phyloP scores from a whole-genome alignment of 2,797 vertebrate genomes.

The Eospalax fontanierii region DNA sequence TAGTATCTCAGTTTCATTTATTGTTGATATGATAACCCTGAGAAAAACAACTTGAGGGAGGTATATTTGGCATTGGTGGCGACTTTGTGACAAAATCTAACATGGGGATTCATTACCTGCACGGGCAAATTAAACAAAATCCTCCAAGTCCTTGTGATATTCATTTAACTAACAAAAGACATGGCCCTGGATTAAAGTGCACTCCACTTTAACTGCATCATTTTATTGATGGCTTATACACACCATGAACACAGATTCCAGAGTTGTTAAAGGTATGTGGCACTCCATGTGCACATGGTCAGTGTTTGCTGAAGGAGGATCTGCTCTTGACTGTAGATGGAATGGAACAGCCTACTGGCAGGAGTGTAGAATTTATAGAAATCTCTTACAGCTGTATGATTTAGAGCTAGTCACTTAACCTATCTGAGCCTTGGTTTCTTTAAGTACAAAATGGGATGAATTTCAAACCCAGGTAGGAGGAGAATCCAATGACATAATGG shows the following conservation, averaged over 20 bases:
- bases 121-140: not conserved
- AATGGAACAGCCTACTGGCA: fast-evolving
- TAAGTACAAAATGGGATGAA: not conserved
- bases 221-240: not conserved
- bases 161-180: slow-evolving; percentile 35
- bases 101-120: not conserved
- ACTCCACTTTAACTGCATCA: not conserved
- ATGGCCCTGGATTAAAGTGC: not conserved
- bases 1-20: not conserved
- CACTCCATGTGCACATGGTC: too few species aligned
- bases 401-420: not conserved
- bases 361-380: not conserved
- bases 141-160: not conserved
- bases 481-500: not conserved
- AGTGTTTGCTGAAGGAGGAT: fast-evolving
- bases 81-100: not conserved
- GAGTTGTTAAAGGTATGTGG: not conserved
- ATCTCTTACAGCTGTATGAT: not conserved
- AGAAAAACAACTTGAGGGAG: not conserved
- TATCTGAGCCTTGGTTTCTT: slow-evolving; percentile 8
- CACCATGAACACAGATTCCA: not conserved
- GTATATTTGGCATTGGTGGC: not conserved
- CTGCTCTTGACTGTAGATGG: too few species aligned
- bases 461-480: not conserved
- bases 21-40: not conserved